Conservation (phyloP, 2,797 vertebrate species). For the Podarcis lilfordi region DNA sequence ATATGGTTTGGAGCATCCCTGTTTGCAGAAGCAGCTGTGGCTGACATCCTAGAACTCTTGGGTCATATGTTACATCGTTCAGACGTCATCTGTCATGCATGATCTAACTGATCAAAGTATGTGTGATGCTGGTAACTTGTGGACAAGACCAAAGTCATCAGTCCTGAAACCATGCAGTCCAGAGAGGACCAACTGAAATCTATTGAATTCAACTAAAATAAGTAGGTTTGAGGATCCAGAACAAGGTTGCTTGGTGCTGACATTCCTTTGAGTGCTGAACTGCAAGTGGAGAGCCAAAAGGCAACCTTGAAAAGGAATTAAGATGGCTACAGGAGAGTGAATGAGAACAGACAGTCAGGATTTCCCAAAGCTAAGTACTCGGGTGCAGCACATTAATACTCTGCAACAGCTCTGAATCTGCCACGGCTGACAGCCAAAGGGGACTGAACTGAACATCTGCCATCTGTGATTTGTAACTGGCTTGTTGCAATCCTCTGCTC, state of each 20-base stretch:
- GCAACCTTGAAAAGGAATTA: slow-evolving; percentile 18
- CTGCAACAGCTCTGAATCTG: slow-evolving; percentile 47
- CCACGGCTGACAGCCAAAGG: slow-evolving; percentile 40
- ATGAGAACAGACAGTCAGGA: slow-evolving; percentile 41
- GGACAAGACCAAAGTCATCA: background rate
- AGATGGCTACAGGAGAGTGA: slow-evolving; percentile 45
- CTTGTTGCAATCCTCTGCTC: slow-evolving; percentile 27
- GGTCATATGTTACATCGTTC: background rate
- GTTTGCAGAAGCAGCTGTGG: too few relatives aligned
- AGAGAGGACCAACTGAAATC: background rate
- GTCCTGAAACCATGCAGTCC: background rate
- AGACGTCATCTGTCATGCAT: background rate
- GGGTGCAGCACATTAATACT: slow-evolving; percentile 20
- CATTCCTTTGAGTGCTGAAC: slow-evolving; percentile 4
- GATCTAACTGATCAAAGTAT: too few relatives aligned
- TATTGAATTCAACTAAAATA: background rate
- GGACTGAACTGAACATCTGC: slow-evolving; percentile 58
- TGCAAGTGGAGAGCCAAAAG: slow-evolving; percentile 41
- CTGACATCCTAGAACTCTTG: background rate
- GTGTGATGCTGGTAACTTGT: background rate
- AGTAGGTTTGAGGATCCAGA: background rate
- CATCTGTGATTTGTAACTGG: slow-evolving; percentile 48
- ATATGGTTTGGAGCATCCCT: too few relatives aligned
- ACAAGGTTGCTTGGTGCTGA: slow-evolving; percentile 14
- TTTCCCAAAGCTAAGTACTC: slow-evolving; percentile 57